Conservation (phyloP, 2,888 invertebrate genomes). For the Lucinisca nassula region DNA sequence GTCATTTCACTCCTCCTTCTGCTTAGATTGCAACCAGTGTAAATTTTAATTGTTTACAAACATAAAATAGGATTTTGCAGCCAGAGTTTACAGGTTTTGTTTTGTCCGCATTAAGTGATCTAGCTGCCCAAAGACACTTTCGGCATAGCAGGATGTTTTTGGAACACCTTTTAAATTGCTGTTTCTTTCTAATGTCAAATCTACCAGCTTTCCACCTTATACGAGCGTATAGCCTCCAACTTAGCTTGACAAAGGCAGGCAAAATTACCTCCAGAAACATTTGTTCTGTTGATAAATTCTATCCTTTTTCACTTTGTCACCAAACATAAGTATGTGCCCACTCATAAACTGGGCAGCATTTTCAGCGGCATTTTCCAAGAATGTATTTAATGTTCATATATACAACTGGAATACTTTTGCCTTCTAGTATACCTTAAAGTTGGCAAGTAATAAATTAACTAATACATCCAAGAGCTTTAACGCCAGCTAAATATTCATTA, state of each 20-base stretch:
- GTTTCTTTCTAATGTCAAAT: conserved; percentile 5
- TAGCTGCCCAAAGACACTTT: conserved; percentile 58
- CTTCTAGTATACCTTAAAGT: conserved; percentile 44
- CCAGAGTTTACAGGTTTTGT: conserved; percentile 36
- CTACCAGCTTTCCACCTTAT: conserved; percentile 17
- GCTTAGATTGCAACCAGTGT: conserved; percentile 27
- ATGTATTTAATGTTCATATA: conserved; percentile 38
- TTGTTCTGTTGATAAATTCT: neutral
- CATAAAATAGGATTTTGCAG: conserved; percentile 51
- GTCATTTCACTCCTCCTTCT: neutral
- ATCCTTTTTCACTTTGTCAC: neutral
- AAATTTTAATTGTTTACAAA: conserved; percentile 40
- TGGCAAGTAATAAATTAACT: conserved; percentile 41
- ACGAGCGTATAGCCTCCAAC: conserved; percentile 20
- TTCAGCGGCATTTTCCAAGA: neutral
- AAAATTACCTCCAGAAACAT: conserved; percentile 24
- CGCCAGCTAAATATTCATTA: conserved; percentile 58
- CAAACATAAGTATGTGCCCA: conserved; percentile 20
- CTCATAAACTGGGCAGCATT: conserved; percentile 12
- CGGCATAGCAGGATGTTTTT: conserved; percentile 61
- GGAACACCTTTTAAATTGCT: conserved; percentile 22
- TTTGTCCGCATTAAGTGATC: conserved; percentile 47
- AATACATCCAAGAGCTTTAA: conserved; percentile 70
- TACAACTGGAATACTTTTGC: conserved; percentile 25
- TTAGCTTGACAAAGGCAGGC: conserved; percentile 21